Conservation (phyloP, 2,888 invertebrate species). For the Zygogramma bicolorata region DNA sequence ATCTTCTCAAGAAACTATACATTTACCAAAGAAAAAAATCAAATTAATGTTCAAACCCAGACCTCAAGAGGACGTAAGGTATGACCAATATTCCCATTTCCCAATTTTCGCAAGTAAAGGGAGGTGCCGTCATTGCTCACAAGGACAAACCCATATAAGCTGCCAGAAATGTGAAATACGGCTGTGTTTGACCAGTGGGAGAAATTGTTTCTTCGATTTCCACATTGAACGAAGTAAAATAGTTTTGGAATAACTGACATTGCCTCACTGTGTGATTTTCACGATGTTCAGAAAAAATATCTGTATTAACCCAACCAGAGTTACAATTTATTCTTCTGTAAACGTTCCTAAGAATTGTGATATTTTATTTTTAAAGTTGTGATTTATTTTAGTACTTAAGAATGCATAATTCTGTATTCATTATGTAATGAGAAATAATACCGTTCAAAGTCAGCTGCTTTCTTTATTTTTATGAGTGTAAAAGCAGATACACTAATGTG, state of each 20-base stretch:
- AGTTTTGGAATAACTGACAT: not conserved
- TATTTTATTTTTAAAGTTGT: too few species aligned
- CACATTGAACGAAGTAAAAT: not conserved
- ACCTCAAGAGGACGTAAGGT: constrained; percentile 12
- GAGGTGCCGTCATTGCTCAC: not conserved
- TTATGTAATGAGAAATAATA: too few species aligned
- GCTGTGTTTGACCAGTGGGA: not conserved
- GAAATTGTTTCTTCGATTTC: not conserved
- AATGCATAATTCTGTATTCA: too few species aligned
- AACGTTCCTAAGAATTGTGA: too few species aligned
- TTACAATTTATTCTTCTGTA: too few species aligned
- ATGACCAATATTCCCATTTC: not conserved
- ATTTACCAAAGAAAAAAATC: constrained; percentile 12
- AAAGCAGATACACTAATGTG: too few species aligned
- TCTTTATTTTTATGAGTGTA: not conserved
- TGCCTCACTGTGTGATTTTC: too few species aligned
- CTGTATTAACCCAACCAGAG: too few species aligned
- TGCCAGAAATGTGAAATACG: constrained; percentile 10
- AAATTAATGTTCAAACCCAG: constrained; percentile 9
- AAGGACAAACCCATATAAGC: constrained; percentile 9
- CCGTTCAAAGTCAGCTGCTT: too few species aligned
- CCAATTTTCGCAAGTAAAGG: constrained; percentile 10
- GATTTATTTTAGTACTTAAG: too few species aligned
- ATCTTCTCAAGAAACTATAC: constrained; percentile 12
- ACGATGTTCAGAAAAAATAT: too few species aligned